These are phyloP conservation scores for Psettodes erumei DNA, from an alignment of 2,113 vertebrate genomes.

Conservation along the genomic window DNA sequence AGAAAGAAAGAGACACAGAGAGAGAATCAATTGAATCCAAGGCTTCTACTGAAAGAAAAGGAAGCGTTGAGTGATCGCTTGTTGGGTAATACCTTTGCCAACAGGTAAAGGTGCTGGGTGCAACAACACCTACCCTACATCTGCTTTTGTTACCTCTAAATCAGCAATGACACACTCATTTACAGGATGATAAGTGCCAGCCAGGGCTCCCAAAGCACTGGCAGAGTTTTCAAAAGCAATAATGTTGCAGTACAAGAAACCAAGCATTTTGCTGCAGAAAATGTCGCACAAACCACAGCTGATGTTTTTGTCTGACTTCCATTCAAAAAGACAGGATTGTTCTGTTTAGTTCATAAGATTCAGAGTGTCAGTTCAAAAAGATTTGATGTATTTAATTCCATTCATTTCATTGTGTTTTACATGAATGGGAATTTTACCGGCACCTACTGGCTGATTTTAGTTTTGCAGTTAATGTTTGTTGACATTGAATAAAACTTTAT, in stretches of 20 bases:
- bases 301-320: neutral
- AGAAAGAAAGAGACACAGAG: slow-evolving; percentile 20
- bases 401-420: no score
- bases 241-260: neutral
- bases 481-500: no score
- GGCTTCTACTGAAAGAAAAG: slow-evolving; percentile 37
- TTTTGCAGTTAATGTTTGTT: no score
- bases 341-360: no score
- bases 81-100: slow-evolving; percentile 45
- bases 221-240: neutral
- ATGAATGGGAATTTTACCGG: no score
- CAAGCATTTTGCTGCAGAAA: neutral
- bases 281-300: neutral
- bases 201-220: slow-evolving; percentile 1
- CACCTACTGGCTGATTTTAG: no score
- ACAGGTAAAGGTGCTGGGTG: slow-evolving; percentile 57
- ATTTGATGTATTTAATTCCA: no score
- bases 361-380: no score
- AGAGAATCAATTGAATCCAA: slow-evolving; percentile 63
- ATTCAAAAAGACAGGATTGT: neutral
- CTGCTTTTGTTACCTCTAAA: slow-evolving; percentile 44
- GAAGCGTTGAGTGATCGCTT: slow-evolving; percentile 8
- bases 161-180: slow-evolving; percentile 49
- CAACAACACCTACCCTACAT: slow-evolving; percentile 37
- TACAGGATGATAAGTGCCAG: slow-evolving; percentile 30